Conservation (phyloP, 2,797 vertebrate genomes). For the Uromys caudimaculatus region DNA sequence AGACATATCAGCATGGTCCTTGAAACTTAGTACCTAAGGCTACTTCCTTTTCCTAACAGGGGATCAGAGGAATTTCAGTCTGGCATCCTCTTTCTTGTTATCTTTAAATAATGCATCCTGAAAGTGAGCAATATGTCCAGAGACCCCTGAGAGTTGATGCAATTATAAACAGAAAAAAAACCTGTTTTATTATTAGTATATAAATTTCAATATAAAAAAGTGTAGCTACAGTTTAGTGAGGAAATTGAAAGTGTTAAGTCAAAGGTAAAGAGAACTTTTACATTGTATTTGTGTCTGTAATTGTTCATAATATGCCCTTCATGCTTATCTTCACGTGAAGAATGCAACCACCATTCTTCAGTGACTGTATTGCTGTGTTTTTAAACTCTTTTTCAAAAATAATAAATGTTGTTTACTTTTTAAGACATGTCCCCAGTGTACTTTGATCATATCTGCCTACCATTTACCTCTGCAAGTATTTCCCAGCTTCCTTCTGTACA, state of each 20-base stretch:
- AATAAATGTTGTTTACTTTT: not conserved
- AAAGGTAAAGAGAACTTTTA: not conserved
- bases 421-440: not conserved
- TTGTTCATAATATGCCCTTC: not conserved
- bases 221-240: not conserved
- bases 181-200: not conserved
- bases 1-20: slow-evolving; percentile 55
- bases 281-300: not conserved
- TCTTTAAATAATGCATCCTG: slow-evolving; percentile 25
- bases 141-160: not conserved
- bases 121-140: slow-evolving; percentile 26
- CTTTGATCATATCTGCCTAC: not conserved
- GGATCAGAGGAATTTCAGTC: slow-evolving; percentile 53
- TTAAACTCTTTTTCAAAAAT: not conserved
- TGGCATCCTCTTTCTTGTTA: slow-evolving; percentile 36
- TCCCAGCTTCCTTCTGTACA: not conserved
- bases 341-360: not conserved
- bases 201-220: slow-evolving; percentile 1
- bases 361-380: not conserved
- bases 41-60: slow-evolving; percentile 29
- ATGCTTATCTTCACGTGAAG: not conserved
- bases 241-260: not conserved
- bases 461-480: not conserved
- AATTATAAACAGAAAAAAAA: slow-evolving; percentile 47
- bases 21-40: slow-evolving; percentile 45